Evolutionary conservation across 2,797 vertebrate species (phyloP), one percentile per base, ranked within the genome.

Genomic region (Peromyscus melanophrys): DNA sequence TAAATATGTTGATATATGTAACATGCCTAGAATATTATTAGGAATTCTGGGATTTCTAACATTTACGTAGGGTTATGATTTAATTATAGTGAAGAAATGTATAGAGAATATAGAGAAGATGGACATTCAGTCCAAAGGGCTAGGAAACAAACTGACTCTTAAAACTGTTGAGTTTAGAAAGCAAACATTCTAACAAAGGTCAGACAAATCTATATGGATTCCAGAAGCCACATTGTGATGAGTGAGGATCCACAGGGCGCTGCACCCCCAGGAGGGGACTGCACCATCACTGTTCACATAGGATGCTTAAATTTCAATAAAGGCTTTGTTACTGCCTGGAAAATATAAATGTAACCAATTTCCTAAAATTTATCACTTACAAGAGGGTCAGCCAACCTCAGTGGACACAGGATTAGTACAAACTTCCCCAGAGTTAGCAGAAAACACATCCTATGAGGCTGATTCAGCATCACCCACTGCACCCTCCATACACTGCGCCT

Each of bases 191-290:
- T 85, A 49, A 96, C 49, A 16, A 77, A 9, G 4, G 0, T 34
- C 67, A 55, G 49, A 93, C 77, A 81, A 87, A 27, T 69, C 19
- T 55, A 19, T 34, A 3, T 52, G 10, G 17, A 90, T 40, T 87
- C 43, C 7, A 13, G 40, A 40, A 2, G 16, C 57, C 4, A 16
- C 2, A 23, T 11, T 59, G 2, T 27, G 23, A 34, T 34, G 27
- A 57, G 1, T 67, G 49, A 75, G 16, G 13, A 80, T 75, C 19
- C 8, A 21, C 19, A 1, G n/a, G 43, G 13, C 43, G 84, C 14
- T 61, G 2, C 12, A 5, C 4, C 6, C 40, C 6, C 0, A 9
- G 17, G 4, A 23, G 34, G 49, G 17, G 19, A 23, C 10, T 23
- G 17, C 49, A 19, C 57, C 52, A n/a, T n/a, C 69, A 90, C 11